Evolutionary conservation across 2,113 vertebrate species (phyloP), one percentile per base, ranked within the genome.

Genomic region (Nothoprocta pentlandii): DNA sequence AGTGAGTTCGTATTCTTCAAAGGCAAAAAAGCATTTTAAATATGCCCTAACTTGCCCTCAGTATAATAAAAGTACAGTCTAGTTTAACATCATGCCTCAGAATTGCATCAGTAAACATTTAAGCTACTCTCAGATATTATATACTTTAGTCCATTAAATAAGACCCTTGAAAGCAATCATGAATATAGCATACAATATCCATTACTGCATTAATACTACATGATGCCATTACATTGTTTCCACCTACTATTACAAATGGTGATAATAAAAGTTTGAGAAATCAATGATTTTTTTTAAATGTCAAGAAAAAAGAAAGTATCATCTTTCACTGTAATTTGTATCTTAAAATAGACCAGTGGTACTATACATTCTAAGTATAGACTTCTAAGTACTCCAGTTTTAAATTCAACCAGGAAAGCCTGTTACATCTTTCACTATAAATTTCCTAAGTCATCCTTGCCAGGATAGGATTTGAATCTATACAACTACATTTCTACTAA

Each of bases 201-300:
- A 97, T 97, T 96, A 97, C 66, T 80, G 22, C 93, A 97, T 94
- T 97, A 97, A 97, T 96, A 92, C 70, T 92, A 87, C 58, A 96
- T 94, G 88, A 97, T 95, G n/a, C 17, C 79, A 86, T 94, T 94
- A 77, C 13, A 46, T 61, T 91, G 34, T 95, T 97, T 97, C 91
- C 78, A 94, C 12, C 73, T 94, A 71, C 85, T 96, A 96, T 92
- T 81, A 77, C 59, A 96, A 95, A 76, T 94, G 83, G 80, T 94
- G 78, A 93, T 85, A 90, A 90, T 56, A 95, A 78, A 20, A 64
- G 82, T 81, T 73, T 79, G 12, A 39, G 32, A 91, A 92, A 93
- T 94, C 62, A 85, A 41, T 93, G 80, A 67, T 74, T 81, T 58
- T 81, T 56, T 91, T 78, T 77, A 94, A 88, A 53, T 12, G 41